phyloP scores from a whole-genome alignment of 2,113 vertebrate genomes.

The Phalacrocorax brasilianus region DNA sequence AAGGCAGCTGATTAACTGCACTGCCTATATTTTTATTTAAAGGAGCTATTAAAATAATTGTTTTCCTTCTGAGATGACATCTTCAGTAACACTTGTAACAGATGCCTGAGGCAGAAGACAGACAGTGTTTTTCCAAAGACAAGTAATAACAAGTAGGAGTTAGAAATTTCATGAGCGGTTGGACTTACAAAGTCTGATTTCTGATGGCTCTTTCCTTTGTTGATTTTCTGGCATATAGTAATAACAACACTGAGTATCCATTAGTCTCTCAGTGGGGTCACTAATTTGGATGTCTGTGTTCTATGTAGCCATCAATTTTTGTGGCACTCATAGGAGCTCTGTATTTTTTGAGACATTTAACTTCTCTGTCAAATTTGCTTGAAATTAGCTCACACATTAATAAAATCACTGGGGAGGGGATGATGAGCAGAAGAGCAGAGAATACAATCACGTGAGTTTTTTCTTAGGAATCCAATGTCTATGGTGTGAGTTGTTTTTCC shows the following conservation, averaged over 20 bases:
- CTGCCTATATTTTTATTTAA: conserved; percentile 4
- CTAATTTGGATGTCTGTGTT: neutral
- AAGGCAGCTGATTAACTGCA: neutral
- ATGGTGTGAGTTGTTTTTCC: neutral
- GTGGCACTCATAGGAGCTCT: neutral
- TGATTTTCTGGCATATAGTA: neutral
- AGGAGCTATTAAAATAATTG: conserved; percentile 17
- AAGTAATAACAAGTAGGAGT: conserved; percentile 35
- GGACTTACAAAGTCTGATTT: neutral
- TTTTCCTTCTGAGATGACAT: conserved; percentile 20
- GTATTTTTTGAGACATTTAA: neutral
- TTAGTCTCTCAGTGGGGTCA: neutral
- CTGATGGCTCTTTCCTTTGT: neutral
- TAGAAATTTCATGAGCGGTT: neutral
- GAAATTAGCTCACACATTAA: neutral
- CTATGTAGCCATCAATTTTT: neutral
- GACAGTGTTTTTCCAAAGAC: neutral
- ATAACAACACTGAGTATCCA: neutral
- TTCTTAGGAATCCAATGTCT: neutral
- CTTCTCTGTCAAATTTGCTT: neutral
- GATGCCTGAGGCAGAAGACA: neutral
- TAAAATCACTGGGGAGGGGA: neutral
- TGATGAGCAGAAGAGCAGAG: neutral
- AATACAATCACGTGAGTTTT: neutral
- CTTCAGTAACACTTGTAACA: conserved; percentile 11